A percentile compares a stretch with the other conserved stretches of the same genome.
Evolutionary conservation across 2,797 vertebrate species (phyloP).

Genomic region (Pitangus sulphuratus): DNA sequence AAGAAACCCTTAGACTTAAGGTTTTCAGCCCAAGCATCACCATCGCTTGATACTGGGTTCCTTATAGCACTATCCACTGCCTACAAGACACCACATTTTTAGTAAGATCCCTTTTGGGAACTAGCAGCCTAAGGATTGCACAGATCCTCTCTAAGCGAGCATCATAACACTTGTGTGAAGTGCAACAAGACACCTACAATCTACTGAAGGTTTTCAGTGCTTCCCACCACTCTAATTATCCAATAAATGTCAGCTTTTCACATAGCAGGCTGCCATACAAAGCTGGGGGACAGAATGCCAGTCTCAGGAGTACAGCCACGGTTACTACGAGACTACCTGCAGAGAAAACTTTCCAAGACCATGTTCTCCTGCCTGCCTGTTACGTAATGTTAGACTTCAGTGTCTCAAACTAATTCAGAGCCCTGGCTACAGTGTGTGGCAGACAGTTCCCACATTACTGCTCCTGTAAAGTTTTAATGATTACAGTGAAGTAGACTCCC

Average conservation of each 20-base stretch:
- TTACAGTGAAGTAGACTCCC: not conserved
- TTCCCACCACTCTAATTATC: not conserved
- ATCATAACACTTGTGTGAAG: not conserved
- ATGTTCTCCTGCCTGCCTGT: not conserved
- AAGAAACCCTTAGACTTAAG: not conserved
- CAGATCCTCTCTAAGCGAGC: not conserved
- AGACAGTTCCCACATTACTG: not conserved
- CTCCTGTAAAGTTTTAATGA: rapidly evolving
- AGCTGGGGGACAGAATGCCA: not conserved
- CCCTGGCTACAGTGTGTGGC: not conserved
- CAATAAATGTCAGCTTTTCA: not conserved
- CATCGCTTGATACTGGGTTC: rapidly evolving
- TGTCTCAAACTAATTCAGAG: not conserved
- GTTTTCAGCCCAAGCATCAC: not conserved
- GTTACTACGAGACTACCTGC: not conserved
- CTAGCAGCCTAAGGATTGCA: not conserved
- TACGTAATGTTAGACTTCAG: not conserved
- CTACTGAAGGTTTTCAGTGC: not conserved
- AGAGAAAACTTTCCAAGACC: not conserved
- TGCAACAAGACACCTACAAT: not conserved
- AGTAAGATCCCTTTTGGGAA: not conserved
- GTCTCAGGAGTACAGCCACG: not conserved
- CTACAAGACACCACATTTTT: not conserved
- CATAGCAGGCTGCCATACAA: not conserved
- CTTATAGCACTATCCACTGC: not conserved